Evolutionary conservation across 2,797 vertebrate species (phyloP).

Genomic region (Lagorchestes hirsutus): DNA sequence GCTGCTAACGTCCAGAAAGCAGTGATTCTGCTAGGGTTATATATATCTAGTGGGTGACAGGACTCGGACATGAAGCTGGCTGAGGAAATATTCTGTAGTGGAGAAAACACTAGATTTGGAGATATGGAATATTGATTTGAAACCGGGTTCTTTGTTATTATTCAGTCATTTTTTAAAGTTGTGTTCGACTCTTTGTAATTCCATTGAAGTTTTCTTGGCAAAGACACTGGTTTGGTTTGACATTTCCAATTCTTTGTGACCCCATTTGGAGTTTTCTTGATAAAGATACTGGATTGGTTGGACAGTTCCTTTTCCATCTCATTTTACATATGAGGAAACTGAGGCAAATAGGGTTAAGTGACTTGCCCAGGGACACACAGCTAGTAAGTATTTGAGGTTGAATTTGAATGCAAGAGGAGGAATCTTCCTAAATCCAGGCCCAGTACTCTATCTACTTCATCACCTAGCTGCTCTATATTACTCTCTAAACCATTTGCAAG

Average conservation of each 20-base stretch:
- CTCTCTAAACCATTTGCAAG: neutral
- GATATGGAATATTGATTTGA: neutral
- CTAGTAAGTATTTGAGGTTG: neutral
- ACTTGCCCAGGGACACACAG: neutral
- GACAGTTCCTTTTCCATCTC: neutral
- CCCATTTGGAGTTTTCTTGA: neutral
- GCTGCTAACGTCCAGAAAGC: neutral
- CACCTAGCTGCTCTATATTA: neutral
- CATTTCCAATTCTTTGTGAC: too few relatives aligned
- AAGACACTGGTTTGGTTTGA: too few relatives aligned
- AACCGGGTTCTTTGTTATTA: neutral
- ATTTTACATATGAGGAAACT: neutral
- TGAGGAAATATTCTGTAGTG: neutral
- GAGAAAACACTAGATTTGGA: neutral
- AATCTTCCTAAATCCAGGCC: neutral
- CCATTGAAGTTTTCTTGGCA: too few relatives aligned
- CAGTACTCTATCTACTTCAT: neutral
- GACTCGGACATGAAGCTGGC: neutral
- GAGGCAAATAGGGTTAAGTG: neutral
- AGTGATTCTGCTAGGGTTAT: neutral
- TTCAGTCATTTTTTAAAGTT: neutral
- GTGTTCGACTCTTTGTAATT: neutral
- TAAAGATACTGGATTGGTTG: neutral
- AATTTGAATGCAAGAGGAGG: neutral
- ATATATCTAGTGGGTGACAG: neutral